Conservation (phyloP, 1,140 invertebrate genomes). For the Pseudomyrmex dendroicus region DNA sequence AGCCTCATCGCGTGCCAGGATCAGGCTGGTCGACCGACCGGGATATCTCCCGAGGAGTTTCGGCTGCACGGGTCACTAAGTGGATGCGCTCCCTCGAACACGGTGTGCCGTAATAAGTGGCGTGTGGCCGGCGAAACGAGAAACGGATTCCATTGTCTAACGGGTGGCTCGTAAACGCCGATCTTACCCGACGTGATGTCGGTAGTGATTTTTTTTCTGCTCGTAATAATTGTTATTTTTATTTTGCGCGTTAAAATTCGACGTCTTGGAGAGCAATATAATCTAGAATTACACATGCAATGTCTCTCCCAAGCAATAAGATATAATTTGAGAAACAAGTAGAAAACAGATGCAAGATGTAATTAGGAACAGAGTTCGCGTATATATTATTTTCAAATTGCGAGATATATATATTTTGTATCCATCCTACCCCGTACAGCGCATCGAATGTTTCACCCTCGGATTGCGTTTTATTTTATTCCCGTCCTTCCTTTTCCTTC, state of each 20-base stretch:
- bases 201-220: constrained; percentile 13
- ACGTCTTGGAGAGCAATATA: background rate
- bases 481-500: constrained; percentile 43
- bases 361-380: no score
- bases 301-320: background rate
- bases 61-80: constrained; percentile 50
- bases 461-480: background rate
- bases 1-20: constrained; percentile 56
- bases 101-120: constrained; percentile 43
- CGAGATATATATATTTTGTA: background rate
- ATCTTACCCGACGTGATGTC: background rate
- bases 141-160: constrained; percentile 56
- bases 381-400: background rate
- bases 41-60: constrained; percentile 46
- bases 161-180: constrained; percentile 24
- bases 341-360: no score
- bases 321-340: no score
- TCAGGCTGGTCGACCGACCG: background rate
- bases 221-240: background rate
- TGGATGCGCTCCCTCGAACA: constrained; percentile 51
- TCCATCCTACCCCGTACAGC: background rate
- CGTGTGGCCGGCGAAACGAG: constrained; percentile 50
- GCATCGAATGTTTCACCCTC: constrained; percentile 14
- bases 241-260: background rate
- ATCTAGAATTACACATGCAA: background rate